These are phyloP conservation scores for Oceanites oceanicus DNA, from an alignment of 2,113 vertebrate genomes.

Conservation along the genomic window DNA sequence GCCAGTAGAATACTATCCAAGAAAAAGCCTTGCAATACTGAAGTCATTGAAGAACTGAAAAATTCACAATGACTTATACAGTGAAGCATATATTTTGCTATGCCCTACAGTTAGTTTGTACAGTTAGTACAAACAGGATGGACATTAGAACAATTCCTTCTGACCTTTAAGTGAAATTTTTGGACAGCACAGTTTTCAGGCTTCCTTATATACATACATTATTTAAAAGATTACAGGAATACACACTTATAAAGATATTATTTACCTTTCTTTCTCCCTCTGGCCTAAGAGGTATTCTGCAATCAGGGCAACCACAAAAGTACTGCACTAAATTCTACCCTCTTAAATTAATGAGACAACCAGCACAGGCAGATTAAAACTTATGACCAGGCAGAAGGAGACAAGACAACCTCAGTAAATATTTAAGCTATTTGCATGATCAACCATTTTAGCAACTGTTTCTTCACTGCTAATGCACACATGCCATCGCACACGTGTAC, in stretches of 20 bases:
- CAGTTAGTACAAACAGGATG: constrained; percentile 18
- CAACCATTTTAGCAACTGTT: constrained; percentile 42
- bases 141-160: constrained; percentile 44
- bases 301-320: constrained; percentile 47
- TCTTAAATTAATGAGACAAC: constrained; percentile 60
- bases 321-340: constrained; percentile 43
- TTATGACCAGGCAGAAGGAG: constrained; percentile 40
- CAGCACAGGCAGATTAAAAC: constrained; percentile 41
- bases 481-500: not conserved
- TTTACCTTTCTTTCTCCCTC: constrained; percentile 36
- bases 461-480: not conserved
- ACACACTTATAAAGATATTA: constrained; percentile 17
- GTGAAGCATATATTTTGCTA: not conserved
- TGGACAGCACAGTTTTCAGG: not conserved
- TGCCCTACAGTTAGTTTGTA: constrained; percentile 12
- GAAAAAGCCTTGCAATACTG: not conserved
- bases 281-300: constrained; percentile 25
- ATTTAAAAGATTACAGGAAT: constrained; percentile 42
- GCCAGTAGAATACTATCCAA: constrained; percentile 42
- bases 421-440: constrained; percentile 58
- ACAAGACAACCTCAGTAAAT: constrained; percentile 50
- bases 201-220: constrained; percentile 17
- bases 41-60: constrained; percentile 49
- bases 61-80: constrained; percentile 9
- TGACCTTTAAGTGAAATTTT: constrained; percentile 15